These are phyloP conservation scores for Folsomia manolachei DNA, from an alignment of 2,888 invertebrate genomes.

Conservation along the genomic window DNA sequence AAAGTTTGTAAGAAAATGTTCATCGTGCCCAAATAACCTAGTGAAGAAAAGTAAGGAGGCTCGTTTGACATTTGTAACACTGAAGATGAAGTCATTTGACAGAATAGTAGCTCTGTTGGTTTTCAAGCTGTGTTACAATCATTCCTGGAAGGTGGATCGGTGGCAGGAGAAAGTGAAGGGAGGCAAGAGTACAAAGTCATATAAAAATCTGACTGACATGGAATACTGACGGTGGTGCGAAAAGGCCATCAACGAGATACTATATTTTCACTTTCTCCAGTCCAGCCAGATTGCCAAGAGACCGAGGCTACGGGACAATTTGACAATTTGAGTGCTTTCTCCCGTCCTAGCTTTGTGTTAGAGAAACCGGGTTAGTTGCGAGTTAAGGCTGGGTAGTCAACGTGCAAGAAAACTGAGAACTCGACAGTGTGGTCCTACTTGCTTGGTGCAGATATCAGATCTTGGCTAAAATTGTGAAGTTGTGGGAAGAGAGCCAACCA, in stretches of 20 bases:
- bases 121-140: neutral
- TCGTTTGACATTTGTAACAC: neutral
- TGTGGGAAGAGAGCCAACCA: neutral
- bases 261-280: neutral
- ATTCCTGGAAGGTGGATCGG: neutral
- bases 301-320: neutral
- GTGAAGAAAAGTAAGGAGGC: too few species aligned
- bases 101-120: neutral
- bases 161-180: neutral
- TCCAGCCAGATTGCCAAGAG: neutral
- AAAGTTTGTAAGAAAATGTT: too few species aligned
- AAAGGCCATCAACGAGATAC: neutral
- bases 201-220: constrained; percentile 1
- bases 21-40: too few species aligned
- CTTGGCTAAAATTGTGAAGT: neutral
- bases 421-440: neutral
- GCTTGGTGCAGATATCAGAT: neutral
- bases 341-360: neutral
- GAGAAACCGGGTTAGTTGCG: neutral
- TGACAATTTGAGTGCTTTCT: constrained; percentile 7
- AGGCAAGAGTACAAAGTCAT: neutral
- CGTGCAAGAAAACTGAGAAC: too few species aligned
- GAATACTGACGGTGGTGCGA: neutral
- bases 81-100: neutral
- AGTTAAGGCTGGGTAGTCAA: neutral